Conservation (phyloP, 2,888 invertebrate species). For the Euzetes globulus region DNA sequence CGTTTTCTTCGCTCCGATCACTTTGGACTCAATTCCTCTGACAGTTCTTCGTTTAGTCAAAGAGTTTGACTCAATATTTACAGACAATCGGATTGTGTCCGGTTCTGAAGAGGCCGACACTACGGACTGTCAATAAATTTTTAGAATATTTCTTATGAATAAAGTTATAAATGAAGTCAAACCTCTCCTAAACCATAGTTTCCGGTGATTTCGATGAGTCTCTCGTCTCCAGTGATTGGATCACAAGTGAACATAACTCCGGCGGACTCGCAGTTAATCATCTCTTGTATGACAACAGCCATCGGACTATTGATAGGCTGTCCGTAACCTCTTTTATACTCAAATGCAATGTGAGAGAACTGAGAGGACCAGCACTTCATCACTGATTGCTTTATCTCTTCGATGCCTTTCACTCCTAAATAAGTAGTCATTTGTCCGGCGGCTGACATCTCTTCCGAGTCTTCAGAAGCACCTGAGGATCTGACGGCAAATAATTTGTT, state of each 20-base stretch:
- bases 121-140: conserved; percentile 53
- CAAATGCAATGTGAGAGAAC: conserved; percentile 65
- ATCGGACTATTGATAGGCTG: conserved; percentile 60
- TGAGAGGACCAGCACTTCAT: conserved; percentile 55
- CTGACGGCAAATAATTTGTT: conserved; percentile 44
- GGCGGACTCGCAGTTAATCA: conserved; percentile 59
- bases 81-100: conserved; percentile 46
- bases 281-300: conserved; percentile 70
- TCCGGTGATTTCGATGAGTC: conserved; percentile 62
- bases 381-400: conserved; percentile 2
- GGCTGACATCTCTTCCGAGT: conserved; percentile 50
- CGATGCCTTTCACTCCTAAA: conserved; percentile 23
- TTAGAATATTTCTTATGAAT: no score
- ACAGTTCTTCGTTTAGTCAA: neutral
- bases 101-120: conserved; percentile 29
- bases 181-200: conserved; percentile 70
- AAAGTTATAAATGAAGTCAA: conserved; percentile 71
- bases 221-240: conserved; percentile 63
- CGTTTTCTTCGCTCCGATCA: conserved; percentile 29
- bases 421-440: conserved; percentile 36
- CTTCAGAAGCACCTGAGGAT: conserved; percentile 66
- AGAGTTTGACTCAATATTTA: conserved; percentile 21
- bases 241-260: conserved; percentile 76
- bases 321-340: conserved; percentile 70
- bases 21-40: neutral